Percentiles rank a stretch among this genome's conserved stretches.
Evolutionary conservation across 2,113 vertebrate genomes (phyloP).

Genomic region (Loxodonta africana): DNA sequence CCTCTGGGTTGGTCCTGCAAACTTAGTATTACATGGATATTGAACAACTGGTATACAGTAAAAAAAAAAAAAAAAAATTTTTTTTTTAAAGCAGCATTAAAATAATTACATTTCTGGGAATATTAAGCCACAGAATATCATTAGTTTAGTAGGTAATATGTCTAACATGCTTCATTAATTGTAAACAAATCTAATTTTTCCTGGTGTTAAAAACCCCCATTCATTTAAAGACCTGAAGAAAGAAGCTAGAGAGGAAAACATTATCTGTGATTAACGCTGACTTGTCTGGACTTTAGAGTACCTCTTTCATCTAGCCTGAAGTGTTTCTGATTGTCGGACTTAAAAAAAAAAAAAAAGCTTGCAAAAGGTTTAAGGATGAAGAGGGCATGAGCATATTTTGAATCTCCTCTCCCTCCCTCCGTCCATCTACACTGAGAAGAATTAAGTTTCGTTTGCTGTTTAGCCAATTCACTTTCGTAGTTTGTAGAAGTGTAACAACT

Average conservation of each 20-base stretch:
- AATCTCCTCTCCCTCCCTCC: neutral
- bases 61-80: too few relatives aligned
- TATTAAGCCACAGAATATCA: neutral
- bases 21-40: constrained; percentile 65
- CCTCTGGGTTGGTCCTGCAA: constrained; percentile 35
- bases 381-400: neutral
- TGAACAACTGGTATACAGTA: constrained; percentile 10
- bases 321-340: constrained; percentile 69
- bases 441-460: neutral
- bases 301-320: constrained; percentile 72
- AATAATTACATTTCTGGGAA: constrained; percentile 16
- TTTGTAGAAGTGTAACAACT: constrained; percentile 72
- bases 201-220: constrained; percentile 30
- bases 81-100: neutral
- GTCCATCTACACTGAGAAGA: constrained; percentile 22
- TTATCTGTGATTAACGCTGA: neutral
- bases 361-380: neutral
- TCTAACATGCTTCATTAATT: constrained; percentile 40
- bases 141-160: constrained; percentile 36
- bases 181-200: constrained; percentile 36
- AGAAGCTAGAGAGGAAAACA: constrained; percentile 1
- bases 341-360: constrained; percentile 54
- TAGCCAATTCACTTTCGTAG: neutral
- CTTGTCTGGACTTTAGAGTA: neutral
- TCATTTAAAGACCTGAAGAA: neutral